Base-by-base conservation (phyloP, 2,113 vertebrate genomes). In the Gobiocypris rarus region DNA sequence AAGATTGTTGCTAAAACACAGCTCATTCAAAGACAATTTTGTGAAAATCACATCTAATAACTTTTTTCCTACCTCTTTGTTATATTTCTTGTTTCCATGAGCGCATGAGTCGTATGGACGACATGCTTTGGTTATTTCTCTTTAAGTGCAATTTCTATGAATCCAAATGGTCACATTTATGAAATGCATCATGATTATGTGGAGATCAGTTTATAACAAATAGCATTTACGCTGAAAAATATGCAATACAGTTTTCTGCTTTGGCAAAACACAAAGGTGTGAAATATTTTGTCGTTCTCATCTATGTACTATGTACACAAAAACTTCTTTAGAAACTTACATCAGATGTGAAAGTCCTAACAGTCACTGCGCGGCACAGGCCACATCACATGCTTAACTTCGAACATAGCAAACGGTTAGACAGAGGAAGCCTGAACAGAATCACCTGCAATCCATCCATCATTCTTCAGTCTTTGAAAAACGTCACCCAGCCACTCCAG, bases 381-480 rank as follows among this genome's bases (percentile, higher is more conserved):
- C 28, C 54, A 38, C 75, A 15, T 41, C 52, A 59, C 19, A 77
- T 5, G 22, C 50, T 34, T 54, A 19, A 41, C 75, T 24, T 78
- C 5, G 9, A 26, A 24, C 28, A 58, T 9, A 61, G 34, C 26
- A 26, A 75, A 19, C 4, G 26, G 45, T 14, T 31, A 0, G 26
- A 75, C 45, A 73, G 69, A 75, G 74, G 17, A 75, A 75, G 48
- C 45, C 10, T 56, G 48, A 54, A 73, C 69, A 38, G 26, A 54
- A 75, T 75, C 48, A 54, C 48, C 48, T 54, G 48, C 26, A 75
- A 75, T 75, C 74, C 48, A 58, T 59, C 52, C 52, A 78, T 78
- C 54, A 78, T 59, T 43, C 54, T 77, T 77, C 19, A 77, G 52
- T 58, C 54, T 41, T 34, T 38, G 34, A 78, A 78, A 26, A 78